These are phyloP conservation scores for Helicoverpa armigera DNA, from an alignment of 1,140 invertebrate species.

Conservation along the genomic window DNA sequence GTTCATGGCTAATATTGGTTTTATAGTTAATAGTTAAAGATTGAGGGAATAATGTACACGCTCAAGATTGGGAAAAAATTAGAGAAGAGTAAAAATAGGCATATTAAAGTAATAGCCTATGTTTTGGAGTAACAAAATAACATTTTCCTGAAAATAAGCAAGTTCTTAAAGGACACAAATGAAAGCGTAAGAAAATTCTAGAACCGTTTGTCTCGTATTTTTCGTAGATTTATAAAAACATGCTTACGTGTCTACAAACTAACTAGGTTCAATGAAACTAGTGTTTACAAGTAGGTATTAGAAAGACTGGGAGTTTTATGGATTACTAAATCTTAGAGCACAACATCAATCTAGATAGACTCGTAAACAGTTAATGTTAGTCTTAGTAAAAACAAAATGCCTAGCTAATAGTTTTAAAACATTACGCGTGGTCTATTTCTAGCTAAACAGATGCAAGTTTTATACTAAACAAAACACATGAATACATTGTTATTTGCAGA, in stretches of 20 bases:
- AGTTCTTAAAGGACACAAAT: background rate
- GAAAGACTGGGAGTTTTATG: background rate
- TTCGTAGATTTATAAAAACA: background rate
- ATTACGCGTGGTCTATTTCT: background rate
- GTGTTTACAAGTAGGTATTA: background rate
- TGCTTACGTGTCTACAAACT: background rate
- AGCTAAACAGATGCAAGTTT: background rate
- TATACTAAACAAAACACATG: background rate
- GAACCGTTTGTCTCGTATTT: too few species aligned
- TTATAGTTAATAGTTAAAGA: too few species aligned
- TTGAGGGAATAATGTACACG: too few species aligned
- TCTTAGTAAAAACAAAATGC: background rate
- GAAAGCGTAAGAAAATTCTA: too few species aligned
- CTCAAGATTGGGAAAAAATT: too few species aligned
- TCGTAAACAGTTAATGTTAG: background rate
- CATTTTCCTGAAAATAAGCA: too few species aligned
- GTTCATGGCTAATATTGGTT: background rate
- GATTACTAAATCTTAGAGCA: background rate
- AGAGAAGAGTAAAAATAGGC: too few species aligned
- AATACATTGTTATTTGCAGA: too few species aligned
- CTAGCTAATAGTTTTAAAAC: background rate
- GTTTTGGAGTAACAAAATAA: too few species aligned
- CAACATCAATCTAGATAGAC: background rate
- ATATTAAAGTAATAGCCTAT: too few species aligned
- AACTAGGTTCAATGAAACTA: background rate